Conservation (phyloP, 2,113 vertebrate genomes). For the Sardina pilchardus region DNA sequence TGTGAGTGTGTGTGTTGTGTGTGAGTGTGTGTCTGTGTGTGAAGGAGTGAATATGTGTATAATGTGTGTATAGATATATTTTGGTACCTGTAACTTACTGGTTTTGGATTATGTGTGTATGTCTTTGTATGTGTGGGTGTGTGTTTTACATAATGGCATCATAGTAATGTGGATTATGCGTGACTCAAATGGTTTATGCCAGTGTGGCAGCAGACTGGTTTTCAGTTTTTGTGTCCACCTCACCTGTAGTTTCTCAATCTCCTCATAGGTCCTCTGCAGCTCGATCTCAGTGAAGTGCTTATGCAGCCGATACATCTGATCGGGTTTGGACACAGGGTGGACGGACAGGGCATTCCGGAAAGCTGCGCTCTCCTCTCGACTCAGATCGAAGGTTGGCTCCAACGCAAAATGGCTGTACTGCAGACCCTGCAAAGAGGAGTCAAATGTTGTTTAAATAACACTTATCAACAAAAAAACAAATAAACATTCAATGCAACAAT, state of each 20-base stretch:
- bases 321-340: constrained; percentile 87
- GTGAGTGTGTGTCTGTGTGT: neutral
- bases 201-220: neutral
- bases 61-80: neutral
- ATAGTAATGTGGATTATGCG: neutral
- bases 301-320: constrained; percentile 95
- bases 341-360: constrained; percentile 84
- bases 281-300: constrained; percentile 88
- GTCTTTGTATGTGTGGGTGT: neutral
- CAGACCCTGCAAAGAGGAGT: constrained; percentile 69
- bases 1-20: neutral
- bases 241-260: constrained; percentile 95
- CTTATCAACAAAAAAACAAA: neutral
- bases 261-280: constrained; percentile 87
- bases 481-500: neutral
- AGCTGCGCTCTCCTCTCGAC: constrained; percentile 73
- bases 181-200: neutral
- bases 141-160: neutral
- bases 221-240: constrained; percentile 15
- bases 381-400: constrained; percentile 76
- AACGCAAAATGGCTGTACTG: constrained; percentile 85
- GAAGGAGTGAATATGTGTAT: neutral
- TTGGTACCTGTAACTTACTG: neutral
- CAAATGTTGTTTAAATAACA: neutral
- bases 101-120: neutral